Percentiles rank a stretch among this genome's conserved stretches.
phyloP scores from a whole-genome alignment of 1,140 invertebrate species.

The Chironomus tepperi region DNA sequence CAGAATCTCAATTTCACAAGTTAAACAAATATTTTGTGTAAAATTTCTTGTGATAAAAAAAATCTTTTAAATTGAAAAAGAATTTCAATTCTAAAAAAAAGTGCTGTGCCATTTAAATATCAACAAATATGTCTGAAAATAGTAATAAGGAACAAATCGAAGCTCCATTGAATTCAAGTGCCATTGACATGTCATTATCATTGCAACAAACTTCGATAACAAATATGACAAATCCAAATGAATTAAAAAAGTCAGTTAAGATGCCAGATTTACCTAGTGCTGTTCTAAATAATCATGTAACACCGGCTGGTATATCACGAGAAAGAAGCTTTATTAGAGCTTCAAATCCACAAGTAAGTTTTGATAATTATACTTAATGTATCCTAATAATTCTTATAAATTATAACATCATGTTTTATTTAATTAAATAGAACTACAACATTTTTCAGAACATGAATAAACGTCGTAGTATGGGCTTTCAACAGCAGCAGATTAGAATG shows the following conservation, averaged over 20 bases:
- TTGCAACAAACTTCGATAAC: too few relatives aligned
- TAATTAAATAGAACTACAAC: neutral
- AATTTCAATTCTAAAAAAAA: neutral
- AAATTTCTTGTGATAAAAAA: too few relatives aligned
- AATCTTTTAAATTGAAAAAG: too few relatives aligned
- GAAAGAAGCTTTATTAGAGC: slow-evolving; percentile 51
- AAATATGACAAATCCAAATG: neutral
- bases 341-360: slow-evolving; percentile 44
- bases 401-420: neutral
- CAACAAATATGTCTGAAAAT: slow-evolving; percentile 17
- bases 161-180: slow-evolving; percentile 6
- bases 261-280: slow-evolving; percentile 31
- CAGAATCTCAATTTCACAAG: too few relatives aligned
- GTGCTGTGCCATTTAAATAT: slow-evolving; percentile 15
- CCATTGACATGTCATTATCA: neutral
- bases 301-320: slow-evolving; percentile 45
- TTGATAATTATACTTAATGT: neutral
- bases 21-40: too few relatives aligned
- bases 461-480: slow-evolving; percentile 38
- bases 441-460: slow-evolving; percentile 31
- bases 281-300: neutral
- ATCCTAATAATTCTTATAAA: slow-evolving; percentile 28
- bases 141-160: slow-evolving; percentile 10
- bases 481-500: slow-evolving; percentile 40
- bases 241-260: neutral